phyloP scores from a whole-genome alignment of 2,113 vertebrate genomes.

The Siniperca knerii region DNA sequence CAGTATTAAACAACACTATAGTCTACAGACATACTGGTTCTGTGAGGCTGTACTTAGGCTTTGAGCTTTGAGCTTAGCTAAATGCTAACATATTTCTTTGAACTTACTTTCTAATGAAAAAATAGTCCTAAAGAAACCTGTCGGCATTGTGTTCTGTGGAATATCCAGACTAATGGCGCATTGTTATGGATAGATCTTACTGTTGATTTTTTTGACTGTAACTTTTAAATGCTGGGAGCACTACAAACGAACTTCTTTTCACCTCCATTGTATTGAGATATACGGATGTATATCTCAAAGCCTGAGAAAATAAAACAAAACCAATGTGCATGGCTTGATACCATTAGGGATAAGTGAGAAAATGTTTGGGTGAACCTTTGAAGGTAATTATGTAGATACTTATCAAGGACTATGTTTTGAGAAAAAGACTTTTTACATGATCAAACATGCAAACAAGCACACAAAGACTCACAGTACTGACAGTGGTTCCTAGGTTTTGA shows the following conservation, averaged over 20 bases:
- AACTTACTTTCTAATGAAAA: not conserved
- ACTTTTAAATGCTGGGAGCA: not conserved
- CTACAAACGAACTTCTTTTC: not conserved
- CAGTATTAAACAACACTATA: not conserved
- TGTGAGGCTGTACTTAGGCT: not conserved
- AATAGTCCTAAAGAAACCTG: not conserved
- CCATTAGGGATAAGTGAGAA: not conserved
- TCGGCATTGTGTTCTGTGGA: not conserved
- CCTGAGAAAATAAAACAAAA: not conserved
- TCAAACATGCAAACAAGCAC: not conserved
- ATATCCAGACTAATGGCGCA: not conserved
- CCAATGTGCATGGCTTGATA: not conserved
- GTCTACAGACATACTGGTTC: not conserved
- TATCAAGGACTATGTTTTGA: not conserved
- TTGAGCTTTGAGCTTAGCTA: too few species aligned
- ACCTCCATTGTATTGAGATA: not conserved
- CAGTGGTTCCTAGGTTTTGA: not conserved
- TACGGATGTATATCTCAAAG: not conserved
- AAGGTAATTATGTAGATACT: not conserved
- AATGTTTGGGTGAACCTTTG: not conserved
- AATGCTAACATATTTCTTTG: not conserved
- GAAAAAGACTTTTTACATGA: not conserved
- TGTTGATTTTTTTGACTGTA: not conserved
- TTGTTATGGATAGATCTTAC: not conserved
- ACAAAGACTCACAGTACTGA: not conserved